These are phyloP conservation scores for Zoroaster sp. DNA, from an alignment of 53 echinoderm and acorn worm species.

Conservation along the genomic window DNA sequence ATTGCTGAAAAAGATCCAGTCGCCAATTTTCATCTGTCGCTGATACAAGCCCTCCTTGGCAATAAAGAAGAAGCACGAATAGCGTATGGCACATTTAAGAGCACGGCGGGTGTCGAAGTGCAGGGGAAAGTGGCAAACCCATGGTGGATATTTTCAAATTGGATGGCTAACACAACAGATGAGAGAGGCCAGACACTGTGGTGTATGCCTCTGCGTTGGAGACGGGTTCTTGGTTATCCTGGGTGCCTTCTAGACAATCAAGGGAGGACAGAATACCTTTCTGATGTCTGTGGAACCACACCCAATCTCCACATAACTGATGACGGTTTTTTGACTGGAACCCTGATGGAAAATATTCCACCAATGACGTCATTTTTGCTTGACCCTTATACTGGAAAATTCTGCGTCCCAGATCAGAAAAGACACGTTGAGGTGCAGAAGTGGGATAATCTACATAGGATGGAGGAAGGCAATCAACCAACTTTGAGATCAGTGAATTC, in stretches of 20 bases:
- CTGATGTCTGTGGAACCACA: constrained; percentile 3
- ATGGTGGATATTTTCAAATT: constrained; percentile 9
- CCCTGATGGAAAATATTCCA: not conserved
- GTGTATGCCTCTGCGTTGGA: constrained; percentile 2
- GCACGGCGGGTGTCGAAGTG: not conserved
- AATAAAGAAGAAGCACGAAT: not conserved
- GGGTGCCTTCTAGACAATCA: not conserved
- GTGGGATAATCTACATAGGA: constrained; percentile 21
- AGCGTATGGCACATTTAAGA: not conserved
- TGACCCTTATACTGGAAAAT: not conserved
- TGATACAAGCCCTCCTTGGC: not conserved
- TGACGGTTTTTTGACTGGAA: constrained; percentile 14
- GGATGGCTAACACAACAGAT: not conserved
- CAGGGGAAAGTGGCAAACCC: not conserved
- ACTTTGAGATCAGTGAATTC: not conserved
- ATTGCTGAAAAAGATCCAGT: not conserved
- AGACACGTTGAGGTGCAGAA: not conserved
- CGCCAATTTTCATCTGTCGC: not conserved
- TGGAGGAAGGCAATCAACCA: not conserved
- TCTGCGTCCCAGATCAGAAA: not conserved
- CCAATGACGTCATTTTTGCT: not conserved
- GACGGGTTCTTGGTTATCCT: not conserved
- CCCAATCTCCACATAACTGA: not conserved
- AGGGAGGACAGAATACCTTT: not conserved
- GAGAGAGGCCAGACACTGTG: not conserved